These are phyloP conservation scores for Phallusia fumigata DNA, from an alignment of 23 tunicate species.

Conservation along the genomic window DNA sequence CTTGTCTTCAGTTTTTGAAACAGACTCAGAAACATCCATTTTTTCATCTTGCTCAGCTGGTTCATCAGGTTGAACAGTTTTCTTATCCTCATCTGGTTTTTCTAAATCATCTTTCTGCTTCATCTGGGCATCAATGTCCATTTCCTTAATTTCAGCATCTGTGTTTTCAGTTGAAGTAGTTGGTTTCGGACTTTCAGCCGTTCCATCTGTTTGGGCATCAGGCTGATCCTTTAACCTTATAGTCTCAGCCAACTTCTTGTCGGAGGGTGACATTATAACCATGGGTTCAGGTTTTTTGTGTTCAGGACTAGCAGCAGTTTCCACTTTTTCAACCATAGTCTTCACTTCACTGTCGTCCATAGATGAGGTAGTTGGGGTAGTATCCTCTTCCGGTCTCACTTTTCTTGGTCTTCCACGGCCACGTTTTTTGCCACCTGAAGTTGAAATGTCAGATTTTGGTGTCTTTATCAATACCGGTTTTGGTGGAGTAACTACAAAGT, in stretches of 20 bases:
- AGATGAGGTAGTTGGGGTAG: neutral
- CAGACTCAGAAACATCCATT: neutral
- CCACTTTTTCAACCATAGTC: neutral
- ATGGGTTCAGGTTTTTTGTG: constrained; percentile 25
- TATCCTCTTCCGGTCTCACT: constrained; percentile 5
- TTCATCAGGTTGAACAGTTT: neutral
- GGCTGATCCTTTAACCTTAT: constrained; percentile 13
- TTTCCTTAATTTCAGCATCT: neutral
- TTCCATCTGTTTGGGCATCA: neutral
- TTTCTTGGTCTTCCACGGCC: constrained; percentile 56
- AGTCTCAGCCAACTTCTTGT: constrained; percentile 46
- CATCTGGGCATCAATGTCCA: neutral
- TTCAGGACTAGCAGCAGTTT: constrained; percentile 5
- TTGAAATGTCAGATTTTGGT: neutral
- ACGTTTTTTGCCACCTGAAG: constrained; percentile 17
- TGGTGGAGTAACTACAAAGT: constrained; percentile 18
- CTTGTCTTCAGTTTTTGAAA: neutral
- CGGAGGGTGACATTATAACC: constrained; percentile 59
- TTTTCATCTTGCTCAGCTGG: constrained; percentile 11
- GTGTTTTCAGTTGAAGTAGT: neutral
- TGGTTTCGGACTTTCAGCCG: neutral
- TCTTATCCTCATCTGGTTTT: constrained; percentile 5
- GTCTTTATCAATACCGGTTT: constrained; percentile 3
- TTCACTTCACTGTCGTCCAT: constrained; percentile 1
- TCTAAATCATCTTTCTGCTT: neutral